phyloP scores from a whole-genome alignment of 2,888 invertebrate species.

The Ischnura elegans region DNA sequence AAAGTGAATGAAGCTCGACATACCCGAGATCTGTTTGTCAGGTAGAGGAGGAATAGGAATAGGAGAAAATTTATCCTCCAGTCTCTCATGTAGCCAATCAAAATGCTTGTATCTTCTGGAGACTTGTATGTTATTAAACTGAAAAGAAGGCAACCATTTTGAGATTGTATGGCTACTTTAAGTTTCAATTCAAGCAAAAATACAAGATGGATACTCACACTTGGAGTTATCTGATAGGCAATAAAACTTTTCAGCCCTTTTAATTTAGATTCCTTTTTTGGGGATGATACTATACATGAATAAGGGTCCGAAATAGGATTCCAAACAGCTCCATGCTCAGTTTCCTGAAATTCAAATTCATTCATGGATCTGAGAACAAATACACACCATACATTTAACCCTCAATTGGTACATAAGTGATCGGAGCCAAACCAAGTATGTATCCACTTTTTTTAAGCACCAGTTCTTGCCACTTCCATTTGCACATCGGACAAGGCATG shows the following conservation, averaged over 20 bases:
- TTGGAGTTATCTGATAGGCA: conserved; percentile 96
- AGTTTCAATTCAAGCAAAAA: too few relatives aligned
- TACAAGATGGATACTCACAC: conserved; percentile 79
- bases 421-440: too few relatives aligned
- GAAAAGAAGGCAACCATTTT: conserved; percentile 72
- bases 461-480: too few relatives aligned
- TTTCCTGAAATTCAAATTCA: conserved; percentile 77
- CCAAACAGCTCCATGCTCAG: conserved; percentile 88
- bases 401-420: too few relatives aligned
- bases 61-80: conserved; percentile 95
- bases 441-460: too few relatives aligned
- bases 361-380: not conserved
- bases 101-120: conserved; percentile 98
- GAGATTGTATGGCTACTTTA: too few relatives aligned
- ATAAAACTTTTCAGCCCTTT: conserved; percentile 99
- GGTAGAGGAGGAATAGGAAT: conserved; percentile 98
- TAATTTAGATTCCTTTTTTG: conserved; percentile 98
- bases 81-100: conserved; percentile 97
- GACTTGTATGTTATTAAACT: conserved; percentile 95
- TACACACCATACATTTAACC: too few relatives aligned
- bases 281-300: conserved; percentile 93
- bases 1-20: conserved; percentile 68
- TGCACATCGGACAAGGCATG: too few relatives aligned
- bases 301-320: conserved; percentile 86
- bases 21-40: conserved; percentile 96